Evolutionary conservation across 2,113 vertebrate species (phyloP), one percentile per base, ranked within the genome.

Genomic region (Cyprinodon variegatus): DNA sequence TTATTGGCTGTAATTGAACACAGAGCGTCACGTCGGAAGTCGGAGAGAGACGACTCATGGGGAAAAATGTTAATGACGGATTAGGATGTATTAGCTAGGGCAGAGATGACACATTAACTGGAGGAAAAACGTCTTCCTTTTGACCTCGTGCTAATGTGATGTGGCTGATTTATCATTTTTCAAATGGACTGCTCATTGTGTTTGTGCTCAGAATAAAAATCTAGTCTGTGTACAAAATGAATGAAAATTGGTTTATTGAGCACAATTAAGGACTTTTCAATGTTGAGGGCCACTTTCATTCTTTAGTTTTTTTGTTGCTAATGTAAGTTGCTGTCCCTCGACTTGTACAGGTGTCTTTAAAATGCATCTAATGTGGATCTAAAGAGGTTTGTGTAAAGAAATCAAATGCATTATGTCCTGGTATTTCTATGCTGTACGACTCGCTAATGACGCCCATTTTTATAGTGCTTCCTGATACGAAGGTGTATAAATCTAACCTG

Each of bases 1-100:
- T 86, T 83, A 91, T 92, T 91, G 81, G 84, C 70, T 59, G 68
- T 93, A 92, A 93, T 94, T 89, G 74, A 83, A 81, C 79, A 61
- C 79, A 87, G 85, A 84, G 77, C 83, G 84, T 84, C 78, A 41
- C 87, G 88, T 92, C 80, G 72, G 82, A 77, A 89, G 82, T 92
- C 89, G 39, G 86, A 70, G 53, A 82, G 87, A 79, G 83, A 67
- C 37, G 0, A 74, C 77, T 80, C 53, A 46, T 72, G 65, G 38
- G 74, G 63, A 82, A 90, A 57, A 92, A 93, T 94, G 86, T 77
- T 88, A 89, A 91, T 92, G 74, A 60, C 67, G 61, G 38, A 90
- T 93, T 93, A 92, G 63, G 72, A 65, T 86, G 78, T 57, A 89
- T 92, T 93, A 92, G 77, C 57, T 7, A 5, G 62, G 43, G 80